Evolutionary conservation across 2,113 vertebrate species (phyloP).

Genomic region (Rissa tridactyla): DNA sequence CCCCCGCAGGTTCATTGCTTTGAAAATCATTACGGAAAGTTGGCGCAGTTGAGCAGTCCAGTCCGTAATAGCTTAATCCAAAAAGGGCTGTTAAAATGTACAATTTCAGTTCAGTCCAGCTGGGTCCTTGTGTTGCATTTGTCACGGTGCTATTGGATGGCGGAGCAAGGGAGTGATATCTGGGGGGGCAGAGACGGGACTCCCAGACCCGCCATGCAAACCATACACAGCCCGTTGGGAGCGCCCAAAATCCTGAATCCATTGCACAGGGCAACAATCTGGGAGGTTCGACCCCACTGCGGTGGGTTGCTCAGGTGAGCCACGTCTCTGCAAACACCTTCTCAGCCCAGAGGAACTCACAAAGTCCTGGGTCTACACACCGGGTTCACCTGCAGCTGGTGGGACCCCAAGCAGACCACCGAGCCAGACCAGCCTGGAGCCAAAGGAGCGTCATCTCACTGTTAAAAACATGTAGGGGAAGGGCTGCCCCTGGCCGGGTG

Average conservation of each 20-base stretch:
- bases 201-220: not conserved
- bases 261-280: rapidly evolving
- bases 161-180: not conserved
- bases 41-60: not conserved
- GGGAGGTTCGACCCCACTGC: not conserved
- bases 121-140: not conserved
- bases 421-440: not conserved
- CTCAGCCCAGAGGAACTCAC: not conserved
- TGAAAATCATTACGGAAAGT: not conserved
- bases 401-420: not conserved
- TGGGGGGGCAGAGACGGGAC: not conserved
- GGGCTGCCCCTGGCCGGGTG: not conserved
- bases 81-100: not conserved
- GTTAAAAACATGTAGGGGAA: not conserved
- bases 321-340: not conserved
- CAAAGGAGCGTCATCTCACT: not conserved
- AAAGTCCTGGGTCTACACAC: rapidly evolving
- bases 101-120: not conserved
- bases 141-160: not conserved
- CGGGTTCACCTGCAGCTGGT: not conserved
- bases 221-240: not conserved
- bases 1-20: rapidly evolving
- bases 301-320: not conserved
- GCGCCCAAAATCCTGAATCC: not conserved
- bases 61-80: not conserved